Base-by-base conservation (phyloP, 2,888 invertebrate species). In the Abrostola triplasia region DNA sequence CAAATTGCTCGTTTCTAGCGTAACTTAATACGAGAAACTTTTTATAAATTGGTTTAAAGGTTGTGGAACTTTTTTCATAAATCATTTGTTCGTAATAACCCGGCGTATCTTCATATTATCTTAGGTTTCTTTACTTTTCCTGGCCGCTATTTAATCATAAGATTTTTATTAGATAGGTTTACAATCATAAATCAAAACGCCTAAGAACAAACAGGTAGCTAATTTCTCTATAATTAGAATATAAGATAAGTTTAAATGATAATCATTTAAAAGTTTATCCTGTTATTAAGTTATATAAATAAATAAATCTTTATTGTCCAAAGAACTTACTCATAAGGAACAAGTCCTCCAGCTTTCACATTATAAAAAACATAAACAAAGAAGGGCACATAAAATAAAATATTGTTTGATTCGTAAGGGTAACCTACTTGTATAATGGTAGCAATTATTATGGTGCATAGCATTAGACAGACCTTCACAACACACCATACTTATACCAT, bases 61-160 rank as follows among this genome's bases (percentile, higher is more conserved):
- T 85, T 86, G 81, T 77, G 53, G 79, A 90, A 90, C 87, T 89
- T 90, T 90, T 87, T 89, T 88, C 88, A 89, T 90, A 89, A 90
- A 90, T 91, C 88, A 85, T 83, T 82, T 77, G 77, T 64, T 72
- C 62, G 62, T 84, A 85, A 87, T 86, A 82, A 84, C 82, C 76
- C 76, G 78, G 80, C 80, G 80, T 79, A 83, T 87, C 81, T 84
- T 84, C 82, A 84, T 87, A 85, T 84, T 80, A 86, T 84, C 82
- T 82, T 76, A 69, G 60, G 75, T 79, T 82, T 78, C 79, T 84
- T 85, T 82, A 80, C 76, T 76, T 76, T 76, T 66, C 76, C 66
- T 59, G 59, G 37, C 52, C 36, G 62, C 38, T 71, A 50, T 49
- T 52, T 55, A 55, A 58, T 58, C 11, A 36, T 60, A 54, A 48